Evolutionary conservation across 2,797 vertebrate species (phyloP), one percentile per base, ranked within the genome.

Genomic region (Pitangus sulphuratus): DNA sequence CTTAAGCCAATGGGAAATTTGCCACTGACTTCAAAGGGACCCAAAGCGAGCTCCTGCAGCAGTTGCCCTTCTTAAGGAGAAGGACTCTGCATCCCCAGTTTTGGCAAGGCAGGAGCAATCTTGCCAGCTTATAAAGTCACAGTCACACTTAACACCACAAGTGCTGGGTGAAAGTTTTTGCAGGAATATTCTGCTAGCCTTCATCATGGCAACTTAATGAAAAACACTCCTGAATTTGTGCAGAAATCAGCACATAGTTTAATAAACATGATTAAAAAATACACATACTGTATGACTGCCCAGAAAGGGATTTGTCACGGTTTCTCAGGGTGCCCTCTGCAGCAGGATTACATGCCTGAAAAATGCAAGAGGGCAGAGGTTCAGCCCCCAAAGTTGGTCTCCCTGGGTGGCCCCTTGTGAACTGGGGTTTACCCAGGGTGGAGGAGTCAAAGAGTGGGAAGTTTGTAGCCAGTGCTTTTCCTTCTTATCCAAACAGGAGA

Each of bases 1-100:
- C 66, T 96, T 94, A 93, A 90, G 78, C 57, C 93, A 95, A 80
- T 53, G 88, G 93, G 83, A 94, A 95, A 82, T 48, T 76, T 95
- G 81, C 86, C 92, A 96, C 8, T 60, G 71, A 87, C 81, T 96
- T 96, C 93, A 95, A 96, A 92, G 71, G 31, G 60, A 82, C 35
- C 37, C 12, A 10, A 68, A 87, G 44, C 0, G 0, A 94, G 77
- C 40, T 89, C 56, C 89, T 90, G 75, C 88, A 84, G 86, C 66
- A 87, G 62, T 24, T 4, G 3, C n/a, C 71, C 71, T 93, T 77
- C 83, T 88, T 92, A 69, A 70, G 79, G 58, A 94, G 81, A 74
- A 66, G 70, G 47, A 48, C 82, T 57, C 48, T 35, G 68, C 50
- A 83, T 87, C 64, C 79, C n/a, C 54, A 56, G 28, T 77, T 85